Evolutionary conservation across 2,888 invertebrate genomes (phyloP), one percentile per base, ranked within the genome.

Genomic region (Drosophila peninsularis): DNA sequence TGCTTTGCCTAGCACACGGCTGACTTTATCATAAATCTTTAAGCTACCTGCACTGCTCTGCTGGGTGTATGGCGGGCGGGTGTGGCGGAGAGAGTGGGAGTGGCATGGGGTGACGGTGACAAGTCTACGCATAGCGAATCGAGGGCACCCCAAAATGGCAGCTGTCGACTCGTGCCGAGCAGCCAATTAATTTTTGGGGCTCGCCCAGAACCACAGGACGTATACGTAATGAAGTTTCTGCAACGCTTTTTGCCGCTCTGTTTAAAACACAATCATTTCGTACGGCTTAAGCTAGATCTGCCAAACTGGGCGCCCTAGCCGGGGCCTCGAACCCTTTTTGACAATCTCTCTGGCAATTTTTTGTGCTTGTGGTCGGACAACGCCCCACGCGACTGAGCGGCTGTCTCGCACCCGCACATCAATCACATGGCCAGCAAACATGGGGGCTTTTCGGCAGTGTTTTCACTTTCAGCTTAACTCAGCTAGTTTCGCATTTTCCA

Each of bases 1-100:
- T 49, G 41, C 63, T 42, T 62, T 60, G 62, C 62, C 63, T 56
- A 24, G 63, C 57, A 55, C 54, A 63, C 52, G 67, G 39, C 55
- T 74, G 80, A 71, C 75, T 85, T 85, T 80, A 82, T 75, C 80
- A 88, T 88, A 88, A 88, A 82, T 83, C 88, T 86, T 88, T 80
- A 78, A 80, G 86, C 83, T 73, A 71, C 70, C 75, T 74, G 62
- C 32, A 45, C 54, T 19, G 47, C 19, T 34, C 39, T 52, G 55
- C 39, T 52, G 55, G 27, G 39, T 7, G 24, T 13, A 17, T 7
- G 13, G 32, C 11, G 17, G 47, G 30, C 36, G 45, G 30, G 11
- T 45, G 17, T 27, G 27, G 13, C 6, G 9, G 21, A 5, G 14
- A 10, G 21, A 14, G 36, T 5, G 2, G n/a, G 14, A 2, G 5